These are phyloP conservation scores for Spilosoma lubricipeda DNA, from an alignment of 2,888 invertebrate genomes.

Conservation along the genomic window DNA sequence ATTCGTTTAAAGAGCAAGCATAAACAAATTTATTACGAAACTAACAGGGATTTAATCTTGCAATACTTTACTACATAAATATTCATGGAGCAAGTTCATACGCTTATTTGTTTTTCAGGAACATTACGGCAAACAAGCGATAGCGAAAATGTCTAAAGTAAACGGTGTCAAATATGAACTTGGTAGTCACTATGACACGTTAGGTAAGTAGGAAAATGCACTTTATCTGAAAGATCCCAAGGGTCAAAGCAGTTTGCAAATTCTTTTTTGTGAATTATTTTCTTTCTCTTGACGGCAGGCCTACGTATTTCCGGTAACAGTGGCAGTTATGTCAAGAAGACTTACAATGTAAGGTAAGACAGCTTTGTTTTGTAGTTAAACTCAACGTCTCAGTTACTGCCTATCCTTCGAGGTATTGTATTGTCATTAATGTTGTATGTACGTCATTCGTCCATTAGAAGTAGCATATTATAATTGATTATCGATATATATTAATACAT, in stretches of 20 bases:
- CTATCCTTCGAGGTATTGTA: not conserved
- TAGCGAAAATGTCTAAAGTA: constrained; percentile 64
- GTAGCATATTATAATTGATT: too few species aligned
- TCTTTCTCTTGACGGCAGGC: constrained; percentile 56
- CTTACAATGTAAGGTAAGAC: constrained; percentile 58
- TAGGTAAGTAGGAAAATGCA: constrained; percentile 53
- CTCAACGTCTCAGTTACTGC: not conserved
- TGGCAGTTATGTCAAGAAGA: constrained; percentile 75
- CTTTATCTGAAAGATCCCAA: not conserved
- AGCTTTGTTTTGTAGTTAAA: not conserved
- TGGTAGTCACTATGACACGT: constrained; percentile 71
- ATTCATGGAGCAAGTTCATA: constrained; percentile 14
- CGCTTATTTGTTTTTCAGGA: constrained; percentile 63
- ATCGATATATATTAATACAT: too few species aligned
- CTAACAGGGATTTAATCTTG: not conserved
- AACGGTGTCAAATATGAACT: constrained; percentile 64
- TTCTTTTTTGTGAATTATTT: constrained; percentile 8
- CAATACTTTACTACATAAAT: not conserved
- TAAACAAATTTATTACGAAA: not conserved
- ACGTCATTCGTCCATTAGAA: too few species aligned
- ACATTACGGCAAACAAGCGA: constrained; percentile 76
- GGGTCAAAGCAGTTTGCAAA: not conserved
- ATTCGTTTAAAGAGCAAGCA: not conserved
- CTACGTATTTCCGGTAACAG: constrained; percentile 72
- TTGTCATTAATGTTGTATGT: too few species aligned